Evolutionary conservation across 2,797 vertebrate species (phyloP).

Genomic region (Notoglanidium macrostoma): DNA sequence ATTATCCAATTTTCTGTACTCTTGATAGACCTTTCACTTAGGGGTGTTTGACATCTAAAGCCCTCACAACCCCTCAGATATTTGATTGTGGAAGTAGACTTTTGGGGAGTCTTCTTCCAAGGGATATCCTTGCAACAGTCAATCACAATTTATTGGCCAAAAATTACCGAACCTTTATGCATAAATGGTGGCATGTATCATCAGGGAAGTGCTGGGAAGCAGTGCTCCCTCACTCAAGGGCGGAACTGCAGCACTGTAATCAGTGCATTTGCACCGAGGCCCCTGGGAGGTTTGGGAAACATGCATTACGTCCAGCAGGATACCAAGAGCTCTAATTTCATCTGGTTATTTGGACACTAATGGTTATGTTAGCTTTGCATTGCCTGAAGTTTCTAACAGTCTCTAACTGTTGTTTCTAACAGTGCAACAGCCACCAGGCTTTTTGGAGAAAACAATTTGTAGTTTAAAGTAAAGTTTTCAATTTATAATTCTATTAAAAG

Average conservation of each 20-base stretch:
- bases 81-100: neutral
- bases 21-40: neutral
- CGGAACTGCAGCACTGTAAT: neutral
- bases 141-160: neutral
- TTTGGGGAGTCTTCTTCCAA: neutral
- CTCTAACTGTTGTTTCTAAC: neutral
- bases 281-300: slow-evolving; percentile 5
- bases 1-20: neutral
- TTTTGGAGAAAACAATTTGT: neutral
- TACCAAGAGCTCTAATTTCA: neutral
- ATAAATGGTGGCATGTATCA: neutral
- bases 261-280: neutral
- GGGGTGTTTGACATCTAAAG: neutral
- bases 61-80: neutral
- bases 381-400: neutral
- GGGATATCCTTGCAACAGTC: neutral
- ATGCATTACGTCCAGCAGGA: neutral
- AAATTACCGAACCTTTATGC: neutral
- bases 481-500: neutral
- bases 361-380: neutral
- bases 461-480: neutral
- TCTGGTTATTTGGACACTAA: neutral
- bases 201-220: neutral
- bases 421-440: neutral
- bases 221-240: neutral